These are phyloP conservation scores for Mus spretus DNA, from an alignment of 2,797 vertebrate genomes.

Conservation along the genomic window DNA sequence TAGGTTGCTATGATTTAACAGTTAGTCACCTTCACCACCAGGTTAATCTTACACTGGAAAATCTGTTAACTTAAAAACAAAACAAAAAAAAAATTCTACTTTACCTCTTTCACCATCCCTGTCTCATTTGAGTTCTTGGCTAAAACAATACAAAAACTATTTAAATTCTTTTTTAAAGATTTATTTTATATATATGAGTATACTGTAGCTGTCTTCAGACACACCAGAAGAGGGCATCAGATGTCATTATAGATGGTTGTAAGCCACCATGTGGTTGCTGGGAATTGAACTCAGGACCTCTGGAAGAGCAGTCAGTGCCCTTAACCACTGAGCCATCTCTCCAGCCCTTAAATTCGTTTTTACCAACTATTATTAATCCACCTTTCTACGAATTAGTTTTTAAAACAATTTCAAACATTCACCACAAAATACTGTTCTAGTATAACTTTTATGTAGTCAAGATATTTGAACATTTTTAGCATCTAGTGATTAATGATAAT, in stretches of 20 bases:
- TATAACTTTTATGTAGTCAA: constrained; percentile 11
- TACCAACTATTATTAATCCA: neutral
- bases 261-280: no score
- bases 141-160: neutral
- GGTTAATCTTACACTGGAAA: constrained; percentile 7
- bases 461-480: neutral
- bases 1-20: constrained; percentile 31
- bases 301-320: no score
- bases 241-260: no score
- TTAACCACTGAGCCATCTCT: no score
- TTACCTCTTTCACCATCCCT: neutral
- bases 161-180: constrained; percentile 21
- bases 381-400: constrained; percentile 28
- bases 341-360: neutral
- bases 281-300: no score
- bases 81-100: neutral
- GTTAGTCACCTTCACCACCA: constrained; percentile 9
- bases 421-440: neutral
- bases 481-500: neutral
- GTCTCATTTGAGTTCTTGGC: neutral
- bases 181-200: no score
- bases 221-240: no score
- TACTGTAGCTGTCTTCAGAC: no score
- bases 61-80: neutral
- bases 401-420: constrained; percentile 35